Evolutionary conservation across 2,113 vertebrate species (phyloP).

Genomic region (Myiagra hebetior): DNA sequence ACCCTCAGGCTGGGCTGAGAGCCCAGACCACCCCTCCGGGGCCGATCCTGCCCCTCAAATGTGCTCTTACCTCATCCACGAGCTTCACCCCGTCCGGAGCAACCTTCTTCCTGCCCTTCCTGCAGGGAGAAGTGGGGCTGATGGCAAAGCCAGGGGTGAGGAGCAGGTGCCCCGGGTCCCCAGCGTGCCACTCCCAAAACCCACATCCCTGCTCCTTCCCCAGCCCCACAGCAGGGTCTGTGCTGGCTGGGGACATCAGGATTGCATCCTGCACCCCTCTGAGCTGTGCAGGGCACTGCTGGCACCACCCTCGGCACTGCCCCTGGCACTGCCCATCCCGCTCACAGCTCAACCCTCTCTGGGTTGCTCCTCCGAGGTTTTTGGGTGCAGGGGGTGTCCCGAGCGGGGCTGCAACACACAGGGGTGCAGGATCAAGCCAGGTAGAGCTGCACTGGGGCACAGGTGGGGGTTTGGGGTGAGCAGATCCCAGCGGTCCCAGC

Average conservation of each 20-base stretch:
- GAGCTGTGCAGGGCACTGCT: background rate
- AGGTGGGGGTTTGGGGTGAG: background rate
- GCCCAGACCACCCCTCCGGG: background rate
- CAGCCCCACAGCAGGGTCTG: background rate
- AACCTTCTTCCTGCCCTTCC: slow-evolving; percentile 23
- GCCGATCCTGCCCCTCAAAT: background rate
- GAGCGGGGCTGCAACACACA: background rate
- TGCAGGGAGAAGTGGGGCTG: background rate
- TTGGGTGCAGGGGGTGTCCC: background rate
- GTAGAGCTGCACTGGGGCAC: accelerated
- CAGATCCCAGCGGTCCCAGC: accelerated
- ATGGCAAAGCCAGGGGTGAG: background rate
- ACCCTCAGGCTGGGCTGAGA: background rate
- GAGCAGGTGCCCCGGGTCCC: background rate
- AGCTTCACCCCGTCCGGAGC: background rate
- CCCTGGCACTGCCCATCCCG: background rate
- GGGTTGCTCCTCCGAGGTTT: background rate
- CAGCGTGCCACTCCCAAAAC: accelerated
- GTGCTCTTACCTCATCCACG: slow-evolving; percentile 37
- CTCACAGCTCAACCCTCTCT: background rate
- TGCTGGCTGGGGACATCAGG: background rate
- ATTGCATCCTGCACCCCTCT: background rate
- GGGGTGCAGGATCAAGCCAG: background rate
- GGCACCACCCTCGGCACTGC: background rate
- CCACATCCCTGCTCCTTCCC: background rate